phyloP scores from a whole-genome alignment of 2,888 invertebrate genomes.

The Bursaphelenchus okinawaensis region DNA sequence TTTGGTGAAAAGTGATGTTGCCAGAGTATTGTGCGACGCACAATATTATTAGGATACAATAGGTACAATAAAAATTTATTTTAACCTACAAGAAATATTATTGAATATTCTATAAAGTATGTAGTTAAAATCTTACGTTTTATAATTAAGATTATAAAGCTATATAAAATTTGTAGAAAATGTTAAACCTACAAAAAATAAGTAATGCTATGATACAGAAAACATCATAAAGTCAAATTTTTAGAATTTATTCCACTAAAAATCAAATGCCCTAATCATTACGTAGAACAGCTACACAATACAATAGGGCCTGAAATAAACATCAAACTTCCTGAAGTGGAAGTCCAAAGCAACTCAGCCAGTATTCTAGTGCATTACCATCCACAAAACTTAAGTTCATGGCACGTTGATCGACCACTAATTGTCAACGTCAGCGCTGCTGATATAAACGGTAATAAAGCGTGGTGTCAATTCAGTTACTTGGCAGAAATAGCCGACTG shows the following conservation, averaged over 20 bases:
- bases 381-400: slow-evolving; percentile 18
- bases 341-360: background rate
- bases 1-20: no score
- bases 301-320: slow-evolving; percentile 4
- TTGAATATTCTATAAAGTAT: no score
- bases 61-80: no score
- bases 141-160: no score
- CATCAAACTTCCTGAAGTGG: slow-evolving; percentile 14
- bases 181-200: background rate
- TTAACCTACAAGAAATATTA: no score
- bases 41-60: no score
- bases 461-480: slow-evolving; percentile 22
- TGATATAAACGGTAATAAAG: slow-evolving; percentile 22
- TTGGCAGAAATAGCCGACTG: slow-evolving; percentile 16
- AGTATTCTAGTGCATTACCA: slow-evolving; percentile 17
- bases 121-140: no score
- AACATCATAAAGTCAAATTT: background rate
- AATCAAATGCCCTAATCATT: slow-evolving; percentile 19
- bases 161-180: no score
- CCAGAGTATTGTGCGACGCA: no score
- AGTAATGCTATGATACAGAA: background rate
- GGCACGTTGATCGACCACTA: slow-evolving; percentile 20
- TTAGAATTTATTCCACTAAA: slow-evolving; percentile 11
- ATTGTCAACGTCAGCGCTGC: slow-evolving; percentile 23
- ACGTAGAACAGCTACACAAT: slow-evolving; percentile 12